Evolutionary conservation across 2,797 vertebrate genomes (phyloP).

Genomic region (Nannoperca australis): DNA sequence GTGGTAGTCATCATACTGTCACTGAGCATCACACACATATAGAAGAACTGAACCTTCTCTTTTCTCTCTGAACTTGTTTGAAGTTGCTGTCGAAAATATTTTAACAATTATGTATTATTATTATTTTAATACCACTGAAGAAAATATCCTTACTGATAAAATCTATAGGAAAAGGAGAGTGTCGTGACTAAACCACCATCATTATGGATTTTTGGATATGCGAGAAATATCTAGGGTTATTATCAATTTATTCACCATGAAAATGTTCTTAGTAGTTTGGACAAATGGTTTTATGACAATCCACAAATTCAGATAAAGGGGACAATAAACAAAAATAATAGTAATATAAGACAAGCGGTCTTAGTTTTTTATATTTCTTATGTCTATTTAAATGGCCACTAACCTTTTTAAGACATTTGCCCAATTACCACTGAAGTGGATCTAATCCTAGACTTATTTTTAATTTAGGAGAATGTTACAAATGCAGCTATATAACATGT

Average conservation of each 20-base stretch:
- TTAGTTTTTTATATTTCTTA: constrained; percentile 3
- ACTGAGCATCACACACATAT: background rate
- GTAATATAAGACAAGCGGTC: background rate
- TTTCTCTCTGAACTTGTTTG: background rate
- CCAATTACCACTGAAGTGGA: background rate
- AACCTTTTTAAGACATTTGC: background rate
- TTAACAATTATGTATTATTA: no score
- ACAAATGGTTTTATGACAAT: constrained; percentile 19
- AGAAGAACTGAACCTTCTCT: constrained; percentile 1
- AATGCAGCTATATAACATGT: background rate
- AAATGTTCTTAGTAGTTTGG: constrained; percentile 1
- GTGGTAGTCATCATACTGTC: constrained; percentile 7
- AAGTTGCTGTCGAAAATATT: constrained; percentile 17
- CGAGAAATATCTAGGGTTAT: background rate
- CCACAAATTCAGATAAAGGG: background rate
- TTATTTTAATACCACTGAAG: background rate
- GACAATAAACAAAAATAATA: no score
- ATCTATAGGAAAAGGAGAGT: background rate
- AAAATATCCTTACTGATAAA: background rate
- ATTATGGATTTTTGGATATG: background rate
- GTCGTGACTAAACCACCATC: background rate
- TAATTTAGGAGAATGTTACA: background rate
- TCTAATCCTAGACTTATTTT: background rate
- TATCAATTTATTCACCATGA: background rate
- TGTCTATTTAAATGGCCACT: constrained; percentile 4